Evolutionary conservation across 2,888 invertebrate species (phyloP).

Genomic region (Hybos culiciformis): DNA sequence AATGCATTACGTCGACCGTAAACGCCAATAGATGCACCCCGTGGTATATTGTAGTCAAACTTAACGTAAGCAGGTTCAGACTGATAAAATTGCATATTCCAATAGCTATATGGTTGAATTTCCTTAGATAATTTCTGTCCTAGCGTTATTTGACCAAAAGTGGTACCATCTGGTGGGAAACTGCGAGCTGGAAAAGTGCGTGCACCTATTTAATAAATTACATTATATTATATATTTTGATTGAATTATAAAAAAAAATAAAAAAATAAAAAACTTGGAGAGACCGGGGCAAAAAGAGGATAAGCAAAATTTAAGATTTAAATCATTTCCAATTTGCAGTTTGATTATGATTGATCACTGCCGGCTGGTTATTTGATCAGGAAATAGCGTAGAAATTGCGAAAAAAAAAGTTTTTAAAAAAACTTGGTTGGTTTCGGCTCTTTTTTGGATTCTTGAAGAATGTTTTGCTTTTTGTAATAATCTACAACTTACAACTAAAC

Average conservation of each 20-base stretch:
- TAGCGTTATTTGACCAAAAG: conserved; percentile 77
- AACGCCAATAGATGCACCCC: conserved; percentile 86
- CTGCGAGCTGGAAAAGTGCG: conserved; percentile 80
- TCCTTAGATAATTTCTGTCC: conserved; percentile 78
- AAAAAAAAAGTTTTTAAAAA: too few species aligned
- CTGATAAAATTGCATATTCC: conserved; percentile 96
- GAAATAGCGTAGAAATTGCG: too few species aligned
- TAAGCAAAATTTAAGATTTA: background rate
- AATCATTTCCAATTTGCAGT: too few species aligned
- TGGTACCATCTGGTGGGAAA: conserved; percentile 85
- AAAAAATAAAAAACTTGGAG: background rate
- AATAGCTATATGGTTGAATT: conserved; percentile 88
- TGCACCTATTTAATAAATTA: conserved; percentile 46
- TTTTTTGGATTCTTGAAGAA: too few species aligned
- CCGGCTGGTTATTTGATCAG: too few species aligned
- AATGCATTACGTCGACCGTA: conserved; percentile 87
- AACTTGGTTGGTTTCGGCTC: too few species aligned
- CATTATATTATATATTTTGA: too few species aligned
- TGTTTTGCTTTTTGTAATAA: too few species aligned
- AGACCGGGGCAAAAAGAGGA: background rate
- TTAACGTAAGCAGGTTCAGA: conserved; percentile 86
- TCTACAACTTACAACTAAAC: too few species aligned
- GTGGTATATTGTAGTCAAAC: conserved; percentile 85
- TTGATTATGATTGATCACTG: too few species aligned
- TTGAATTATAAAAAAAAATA: background rate